These are phyloP conservation scores for Alosa alosa DNA, from an alignment of 2,113 vertebrate genomes.

Conservation along the genomic window DNA sequence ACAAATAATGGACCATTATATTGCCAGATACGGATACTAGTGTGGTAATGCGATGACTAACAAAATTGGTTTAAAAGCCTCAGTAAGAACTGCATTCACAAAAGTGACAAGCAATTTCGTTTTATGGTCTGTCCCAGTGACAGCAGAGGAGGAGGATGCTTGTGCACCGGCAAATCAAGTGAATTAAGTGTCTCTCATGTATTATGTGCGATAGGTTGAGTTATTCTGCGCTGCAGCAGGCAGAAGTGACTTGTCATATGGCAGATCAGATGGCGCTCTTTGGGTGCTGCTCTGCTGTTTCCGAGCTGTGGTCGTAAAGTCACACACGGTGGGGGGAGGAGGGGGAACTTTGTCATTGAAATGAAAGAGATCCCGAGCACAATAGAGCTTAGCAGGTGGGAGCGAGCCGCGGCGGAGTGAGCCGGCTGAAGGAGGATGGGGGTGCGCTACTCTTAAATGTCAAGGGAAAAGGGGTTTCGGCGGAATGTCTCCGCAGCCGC, in stretches of 20 bases:
- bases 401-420: constrained; percentile 70
- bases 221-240: constrained; percentile 23
- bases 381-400: constrained; percentile 93
- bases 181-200: constrained; percentile 10
- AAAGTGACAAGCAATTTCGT: not conserved
- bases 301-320: constrained; percentile 76
- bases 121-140: not conserved
- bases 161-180: not conserved
- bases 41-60: not conserved
- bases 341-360: constrained; percentile 86
- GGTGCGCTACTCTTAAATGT: constrained; percentile 57
- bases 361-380: constrained; percentile 73
- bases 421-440: constrained; percentile 61
- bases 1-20: not conserved
- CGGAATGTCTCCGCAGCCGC: constrained; percentile 68
- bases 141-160: not conserved
- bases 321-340: constrained; percentile 65
- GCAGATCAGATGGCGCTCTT: constrained; percentile 67
- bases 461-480: constrained; percentile 46
- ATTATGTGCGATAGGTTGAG: constrained; percentile 10
- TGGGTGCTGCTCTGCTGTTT: constrained; percentile 45
- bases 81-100: not conserved
- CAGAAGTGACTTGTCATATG: constrained; percentile 44
- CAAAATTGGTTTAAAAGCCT: not conserved
- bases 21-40: not conserved